Conservation (phyloP, 1,140 invertebrate genomes). For the Platorchestia sp. region DNA sequence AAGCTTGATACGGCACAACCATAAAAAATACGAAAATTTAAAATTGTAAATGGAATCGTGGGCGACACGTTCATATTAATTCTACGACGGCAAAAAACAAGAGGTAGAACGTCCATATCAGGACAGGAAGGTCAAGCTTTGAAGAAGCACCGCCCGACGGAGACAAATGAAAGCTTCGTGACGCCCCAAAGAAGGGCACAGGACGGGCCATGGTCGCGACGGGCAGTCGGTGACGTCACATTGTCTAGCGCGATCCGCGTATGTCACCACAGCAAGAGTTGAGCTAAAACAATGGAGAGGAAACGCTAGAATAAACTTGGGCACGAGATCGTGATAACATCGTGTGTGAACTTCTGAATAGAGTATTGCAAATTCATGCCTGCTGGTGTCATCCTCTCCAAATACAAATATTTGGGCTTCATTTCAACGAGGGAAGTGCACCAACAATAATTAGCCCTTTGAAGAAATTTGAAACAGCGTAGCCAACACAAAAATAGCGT, state of each 20-base stretch:
- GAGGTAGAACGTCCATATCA: background rate
- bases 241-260: background rate
- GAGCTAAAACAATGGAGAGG: background rate
- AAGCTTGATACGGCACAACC: background rate
- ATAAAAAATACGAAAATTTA: background rate
- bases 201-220: background rate
- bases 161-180: conserved; percentile 7
- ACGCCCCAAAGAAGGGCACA: background rate
- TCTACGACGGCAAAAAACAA: background rate
- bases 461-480: no score
- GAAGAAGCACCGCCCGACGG: background rate
- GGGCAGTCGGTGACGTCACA: background rate
- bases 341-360: background rate
- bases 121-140: background rate
- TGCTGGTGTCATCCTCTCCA: background rate
- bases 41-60: background rate
- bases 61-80: background rate
- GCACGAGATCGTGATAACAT: background rate
- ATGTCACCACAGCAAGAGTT: background rate
- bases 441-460: no score
- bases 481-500: no score
- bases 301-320: background rate
- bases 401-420: no score
- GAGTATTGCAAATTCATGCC: background rate
- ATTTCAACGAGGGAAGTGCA: no score